Conservation (phyloP, 2,113 vertebrate genomes). For the Trogon surrucura region DNA sequence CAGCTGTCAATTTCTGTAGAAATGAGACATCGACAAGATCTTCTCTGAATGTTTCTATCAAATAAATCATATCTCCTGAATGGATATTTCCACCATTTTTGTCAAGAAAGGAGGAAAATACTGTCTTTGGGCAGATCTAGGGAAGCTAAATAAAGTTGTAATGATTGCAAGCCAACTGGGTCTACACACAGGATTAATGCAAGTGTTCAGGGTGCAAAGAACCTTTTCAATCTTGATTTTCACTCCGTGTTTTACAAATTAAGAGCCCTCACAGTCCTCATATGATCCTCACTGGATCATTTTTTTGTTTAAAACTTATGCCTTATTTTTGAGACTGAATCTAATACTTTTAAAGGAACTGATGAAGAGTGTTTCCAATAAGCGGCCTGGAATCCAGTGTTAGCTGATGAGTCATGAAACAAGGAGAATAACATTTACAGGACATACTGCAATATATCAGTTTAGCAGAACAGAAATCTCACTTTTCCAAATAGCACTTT, state of each 20-base stretch:
- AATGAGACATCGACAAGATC: not conserved
- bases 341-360: not conserved
- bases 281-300: not conserved
- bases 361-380: not conserved
- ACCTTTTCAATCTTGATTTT: not conserved
- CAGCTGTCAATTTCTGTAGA: slow-evolving; percentile 2
- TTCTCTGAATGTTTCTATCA: not conserved
- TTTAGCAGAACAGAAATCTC: not conserved
- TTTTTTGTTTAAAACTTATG: not conserved
- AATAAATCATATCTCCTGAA: not conserved
- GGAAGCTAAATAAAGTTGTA: not conserved
- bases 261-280: not conserved
- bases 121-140: not conserved
- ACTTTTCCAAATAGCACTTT: not conserved
- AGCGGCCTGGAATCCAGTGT: not conserved
- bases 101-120: not conserved
- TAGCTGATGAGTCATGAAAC: not conserved
- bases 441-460: not conserved
- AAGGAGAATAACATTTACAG: not conserved
- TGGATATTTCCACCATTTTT: not conserved
- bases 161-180: not conserved
- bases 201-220: not conserved
- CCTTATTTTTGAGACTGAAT: not conserved
- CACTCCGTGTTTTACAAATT: not conserved
- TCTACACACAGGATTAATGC: not conserved